phyloP scores from a whole-genome alignment of 2,888 invertebrate species.

The Ernsta delagoae region DNA sequence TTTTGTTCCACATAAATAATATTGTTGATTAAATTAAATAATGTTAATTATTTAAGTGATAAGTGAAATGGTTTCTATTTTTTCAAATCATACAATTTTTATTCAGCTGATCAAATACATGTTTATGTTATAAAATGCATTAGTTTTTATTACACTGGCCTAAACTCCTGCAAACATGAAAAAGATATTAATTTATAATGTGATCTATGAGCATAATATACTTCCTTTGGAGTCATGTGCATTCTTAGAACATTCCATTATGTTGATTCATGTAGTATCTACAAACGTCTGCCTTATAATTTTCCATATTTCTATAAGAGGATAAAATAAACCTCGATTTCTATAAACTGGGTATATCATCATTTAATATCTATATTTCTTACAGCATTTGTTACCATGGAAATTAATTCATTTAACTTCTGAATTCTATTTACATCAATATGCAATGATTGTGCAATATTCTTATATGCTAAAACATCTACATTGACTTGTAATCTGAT shows the following conservation, averaged over 20 bases:
- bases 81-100: conserved; percentile 84
- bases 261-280: conserved; percentile 5
- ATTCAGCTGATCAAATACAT: conserved; percentile 84
- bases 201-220: no score
- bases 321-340: conserved; percentile 38
- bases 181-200: neutral
- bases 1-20: conserved; percentile 88
- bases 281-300: no score
- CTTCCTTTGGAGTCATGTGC: neutral
- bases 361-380: conserved; percentile 83
- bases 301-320: conserved; percentile 1
- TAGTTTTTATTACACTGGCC: conserved; percentile 44
- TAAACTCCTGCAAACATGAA: neutral
- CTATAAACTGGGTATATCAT: conserved; percentile 75
- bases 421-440: conserved; percentile 84
- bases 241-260: neutral
- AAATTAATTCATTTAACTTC: conserved; percentile 85
- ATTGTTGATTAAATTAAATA: conserved; percentile 75
- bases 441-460: conserved; percentile 84
- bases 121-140: conserved; percentile 75
- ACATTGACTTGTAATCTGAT: conserved; percentile 95
- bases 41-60: conserved; percentile 81
- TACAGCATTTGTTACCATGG: conserved; percentile 87
- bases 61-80: conserved; percentile 85
- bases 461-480: conserved; percentile 91